Conservation (phyloP, 2,888 invertebrate genomes). For the Tyria jacobaeae region DNA sequence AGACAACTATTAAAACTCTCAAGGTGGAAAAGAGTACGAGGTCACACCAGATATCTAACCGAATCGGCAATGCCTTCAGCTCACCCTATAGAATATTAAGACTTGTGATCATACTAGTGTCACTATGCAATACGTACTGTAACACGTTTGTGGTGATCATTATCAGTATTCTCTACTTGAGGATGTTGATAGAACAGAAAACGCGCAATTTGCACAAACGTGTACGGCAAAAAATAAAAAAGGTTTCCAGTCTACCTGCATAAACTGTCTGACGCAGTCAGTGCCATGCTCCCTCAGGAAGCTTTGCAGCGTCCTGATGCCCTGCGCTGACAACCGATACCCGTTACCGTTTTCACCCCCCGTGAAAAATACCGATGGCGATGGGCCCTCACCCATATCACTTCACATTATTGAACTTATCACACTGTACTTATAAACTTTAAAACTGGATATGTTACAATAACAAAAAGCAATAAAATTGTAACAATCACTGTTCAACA, state of each 20-base stretch:
- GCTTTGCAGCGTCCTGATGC: slow-evolving; percentile 87
- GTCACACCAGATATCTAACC: no score
- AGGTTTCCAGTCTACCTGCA: slow-evolving; percentile 83
- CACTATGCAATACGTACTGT: neutral
- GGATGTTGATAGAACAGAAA: neutral
- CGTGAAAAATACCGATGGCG: slow-evolving; percentile 72
- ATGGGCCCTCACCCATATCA: slow-evolving; percentile 71
- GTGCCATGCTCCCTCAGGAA: slow-evolving; percentile 89
- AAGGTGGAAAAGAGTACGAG: no score
- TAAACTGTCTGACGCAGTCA: slow-evolving; percentile 88
- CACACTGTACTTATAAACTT: slow-evolving; percentile 12
- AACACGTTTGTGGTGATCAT: neutral
- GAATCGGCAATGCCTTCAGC: no score
- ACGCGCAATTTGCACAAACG: neutral
- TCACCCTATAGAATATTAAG: no score
- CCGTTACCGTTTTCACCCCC: slow-evolving; percentile 83
- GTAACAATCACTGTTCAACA: neutral
- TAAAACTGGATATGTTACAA: no score
- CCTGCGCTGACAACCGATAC: slow-evolving; percentile 86
- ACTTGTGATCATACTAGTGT: no score
- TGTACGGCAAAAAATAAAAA: no score
- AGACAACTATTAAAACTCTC: no score
- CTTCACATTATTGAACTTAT: slow-evolving; percentile 45
- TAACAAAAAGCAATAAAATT: neutral
- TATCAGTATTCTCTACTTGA: neutral